A percentile compares a stretch with the other conserved stretches of the same genome.
These are phyloP conservation scores for Tipula helvola DNA, from an alignment of 2,888 invertebrate genomes.

Conservation along the genomic window DNA sequence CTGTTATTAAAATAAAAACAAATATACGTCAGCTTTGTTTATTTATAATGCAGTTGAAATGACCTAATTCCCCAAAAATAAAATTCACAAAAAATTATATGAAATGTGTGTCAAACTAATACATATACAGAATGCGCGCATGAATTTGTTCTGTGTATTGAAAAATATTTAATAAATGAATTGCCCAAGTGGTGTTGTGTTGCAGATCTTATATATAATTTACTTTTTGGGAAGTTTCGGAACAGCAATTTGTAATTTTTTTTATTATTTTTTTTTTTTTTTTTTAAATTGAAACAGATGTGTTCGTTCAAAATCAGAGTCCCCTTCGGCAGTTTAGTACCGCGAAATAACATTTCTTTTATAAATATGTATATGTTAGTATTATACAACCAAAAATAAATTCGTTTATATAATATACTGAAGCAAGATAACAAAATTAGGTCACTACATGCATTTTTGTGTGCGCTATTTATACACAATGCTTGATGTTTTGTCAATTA, in stretches of 20 bases:
- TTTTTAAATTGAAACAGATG: not conserved
- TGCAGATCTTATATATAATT: not conserved
- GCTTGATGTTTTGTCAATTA: not conserved
- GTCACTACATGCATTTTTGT: not conserved
- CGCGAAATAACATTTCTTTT: not conserved
- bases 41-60: conserved; percentile 11
- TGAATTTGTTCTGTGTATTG: not conserved
- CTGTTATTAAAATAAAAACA: not conserved
- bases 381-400: not conserved
- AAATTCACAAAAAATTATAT: not conserved
- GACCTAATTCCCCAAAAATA: conserved; percentile 10
- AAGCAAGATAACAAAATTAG: not conserved
- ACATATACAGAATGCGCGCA: not conserved
- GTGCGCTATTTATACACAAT: not conserved
- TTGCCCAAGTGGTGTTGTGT: not conserved
- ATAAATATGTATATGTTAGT: not conserved
- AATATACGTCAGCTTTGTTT: conserved; percentile 10
- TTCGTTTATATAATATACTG: not conserved
- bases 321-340: not conserved
- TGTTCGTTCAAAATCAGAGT: not conserved
- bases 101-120: conserved; percentile 8
- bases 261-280: not conserved
- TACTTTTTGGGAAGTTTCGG: not conserved
- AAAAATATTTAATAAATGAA: not conserved
- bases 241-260: not conserved